Base-by-base conservation (phyloP, 2,888 invertebrate species). In the Drosophila pseudotalamancana region DNA sequence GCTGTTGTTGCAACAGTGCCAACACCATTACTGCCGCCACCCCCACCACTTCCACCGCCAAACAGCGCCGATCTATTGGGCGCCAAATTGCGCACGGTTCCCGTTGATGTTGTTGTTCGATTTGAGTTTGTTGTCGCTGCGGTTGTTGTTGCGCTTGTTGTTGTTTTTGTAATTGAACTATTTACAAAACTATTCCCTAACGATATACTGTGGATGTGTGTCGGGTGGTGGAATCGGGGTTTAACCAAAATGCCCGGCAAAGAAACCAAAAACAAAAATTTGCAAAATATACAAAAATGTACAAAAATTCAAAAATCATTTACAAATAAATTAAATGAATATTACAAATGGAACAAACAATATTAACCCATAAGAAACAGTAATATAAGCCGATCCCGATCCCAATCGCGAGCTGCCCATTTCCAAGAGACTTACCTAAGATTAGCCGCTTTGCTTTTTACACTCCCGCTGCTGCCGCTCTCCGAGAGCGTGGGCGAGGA, bases 111-210 rank as follows among this genome's bases (percentile, higher is more conserved):
- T 50, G 79, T 50, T 71, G 68, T 43, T 49, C 61, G 62, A 60
- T 42, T 63, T 55, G 60, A n/a, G 16, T 19, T 49, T 29, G 77
- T 73, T 67, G 39, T 9, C 25, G 46, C 16, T 4, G 21, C 21
- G 31, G 77, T 67, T 69, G 75, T 66, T 60, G 65, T 56, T 54
- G 51, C 62, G 61, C 43, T 70, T 51, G 69, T 62, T 46, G 68
- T 79, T 71, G 84, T 72, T 69, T 63, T 83, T 73, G 85, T 86
- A 75, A 75, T 90, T 78, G 87, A 88, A 84, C 85, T 91, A 90
- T 91, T 88, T 90, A 90, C 88, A 91, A 89, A 89, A 87, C 86
- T 89, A 89, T 87, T 89, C 76, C 90, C 91, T 91, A 91, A 89
- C 70, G 90, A 88, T 84, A 90, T 90, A 88, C 91, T 91, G 89